Base-by-base conservation (phyloP, 2,113 vertebrate species). In the Lepus timidus region DNA sequence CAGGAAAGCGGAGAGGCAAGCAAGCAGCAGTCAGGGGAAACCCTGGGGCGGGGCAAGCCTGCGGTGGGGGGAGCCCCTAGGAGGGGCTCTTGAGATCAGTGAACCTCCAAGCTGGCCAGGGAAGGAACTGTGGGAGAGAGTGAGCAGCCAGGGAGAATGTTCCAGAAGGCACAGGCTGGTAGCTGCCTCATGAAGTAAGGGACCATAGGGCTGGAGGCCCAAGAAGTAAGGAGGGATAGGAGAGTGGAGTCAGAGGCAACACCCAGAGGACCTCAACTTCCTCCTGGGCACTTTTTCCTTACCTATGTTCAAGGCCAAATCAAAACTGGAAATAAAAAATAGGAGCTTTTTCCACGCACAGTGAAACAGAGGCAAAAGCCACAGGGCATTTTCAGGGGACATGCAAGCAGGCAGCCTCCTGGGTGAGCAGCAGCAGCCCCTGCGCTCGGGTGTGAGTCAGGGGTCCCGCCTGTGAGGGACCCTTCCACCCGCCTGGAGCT, bases 281-380 rank as follows among this genome's bases (percentile, higher is more conserved):
- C 44, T 20, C 51, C 29, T 25, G 70, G 76, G 17, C 6, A 27
- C 68, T 68, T 90, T 73, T 71, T 52, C 80, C 55, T 10, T 61
- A 61, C 49, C 86, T 74, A 71, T 19, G 71, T 85, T 76, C 94
- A 89, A 95, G 85, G 62, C 25, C 70, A 68, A 90, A n/a, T 74
- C 55, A 58, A 88, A 81, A 23, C 39, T 1, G 1, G 82, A 88
- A 49, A 62, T 68, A 39, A 67, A 89, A 64, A 81, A 44, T 7
- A 44, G 44, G 44, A 80, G 11, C n/a, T n/a, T 33, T 71, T 16
- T 65, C 13, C 13, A 31, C 2, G 70, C 62, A 68, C 31, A 22
- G 17, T 76, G 8, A 8, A 83, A 88, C 0, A 5, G 64, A 49
- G 36, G 64, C 39, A 55, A 87, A 92, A 52, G 67, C 76, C 25